phyloP scores from a whole-genome alignment of 2,888 invertebrate species.

The Cephus nigrinus region DNA sequence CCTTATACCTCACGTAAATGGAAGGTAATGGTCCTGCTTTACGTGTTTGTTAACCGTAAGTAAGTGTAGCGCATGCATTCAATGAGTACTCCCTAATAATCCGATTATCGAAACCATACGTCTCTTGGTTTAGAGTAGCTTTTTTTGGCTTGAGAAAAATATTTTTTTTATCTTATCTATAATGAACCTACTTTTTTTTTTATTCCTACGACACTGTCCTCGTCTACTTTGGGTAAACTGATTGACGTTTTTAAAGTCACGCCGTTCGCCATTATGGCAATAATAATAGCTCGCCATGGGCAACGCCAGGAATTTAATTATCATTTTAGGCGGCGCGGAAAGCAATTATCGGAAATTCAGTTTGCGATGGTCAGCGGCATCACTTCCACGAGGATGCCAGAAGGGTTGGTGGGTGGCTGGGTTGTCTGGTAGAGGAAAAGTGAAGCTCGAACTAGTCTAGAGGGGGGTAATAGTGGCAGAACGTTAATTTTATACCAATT shows the following conservation, averaged over 20 bases:
- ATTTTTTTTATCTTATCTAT: neutral
- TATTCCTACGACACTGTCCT: neutral
- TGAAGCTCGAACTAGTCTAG: neutral
- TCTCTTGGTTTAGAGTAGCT: neutral
- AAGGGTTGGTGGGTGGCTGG: neutral
- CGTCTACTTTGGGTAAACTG: neutral
- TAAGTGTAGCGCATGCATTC: neutral
- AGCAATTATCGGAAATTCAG: conserved; percentile 64
- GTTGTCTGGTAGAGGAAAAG: neutral
- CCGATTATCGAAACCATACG: neutral
- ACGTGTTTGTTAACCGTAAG: neutral
- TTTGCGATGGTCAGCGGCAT: conserved; percentile 55
- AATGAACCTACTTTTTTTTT: neutral
- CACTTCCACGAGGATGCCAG: conserved; percentile 5
- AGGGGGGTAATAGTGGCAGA: neutral
- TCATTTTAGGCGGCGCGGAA: conserved; percentile 60
- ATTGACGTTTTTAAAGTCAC: neutral
- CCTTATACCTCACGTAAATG: neutral
- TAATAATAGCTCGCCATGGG: conserved; percentile 3
- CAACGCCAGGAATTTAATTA: conserved; percentile 58
- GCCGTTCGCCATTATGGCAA: conserved; percentile 3
- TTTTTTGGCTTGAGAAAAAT: neutral
- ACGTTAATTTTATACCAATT: neutral
- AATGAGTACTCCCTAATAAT: neutral
- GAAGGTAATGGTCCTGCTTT: neutral